A percentile compares a stretch with the other conserved stretches of the same genome.
These are phyloP conservation scores for Glaucopsyche alexis DNA, from an alignment of 2,888 invertebrate species.

Conservation along the genomic window DNA sequence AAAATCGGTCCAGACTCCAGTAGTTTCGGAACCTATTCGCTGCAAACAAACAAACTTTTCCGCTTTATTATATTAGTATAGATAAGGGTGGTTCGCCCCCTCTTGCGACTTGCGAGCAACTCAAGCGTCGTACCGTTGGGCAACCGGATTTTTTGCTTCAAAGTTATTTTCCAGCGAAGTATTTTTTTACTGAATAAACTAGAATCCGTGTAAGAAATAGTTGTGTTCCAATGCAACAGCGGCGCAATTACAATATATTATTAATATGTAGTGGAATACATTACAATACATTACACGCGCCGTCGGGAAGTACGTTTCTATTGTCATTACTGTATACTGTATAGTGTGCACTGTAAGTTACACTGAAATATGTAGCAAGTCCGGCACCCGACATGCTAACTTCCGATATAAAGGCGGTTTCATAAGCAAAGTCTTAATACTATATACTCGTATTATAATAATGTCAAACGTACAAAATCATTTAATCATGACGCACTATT, in stretches of 20 bases:
- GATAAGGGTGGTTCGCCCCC: not conserved
- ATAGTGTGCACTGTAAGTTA: not conserved
- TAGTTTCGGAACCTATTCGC: too few species aligned
- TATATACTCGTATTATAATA: too few species aligned
- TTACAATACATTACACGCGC: slow-evolving; percentile 11
- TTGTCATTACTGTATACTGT: not conserved
- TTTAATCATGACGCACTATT: too few species aligned
- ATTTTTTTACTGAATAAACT: not conserved
- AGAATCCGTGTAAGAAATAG: not conserved
- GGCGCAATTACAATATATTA: slow-evolving; percentile 9
- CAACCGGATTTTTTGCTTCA: not conserved
- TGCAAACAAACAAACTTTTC: too few species aligned
- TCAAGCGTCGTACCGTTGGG: not conserved
- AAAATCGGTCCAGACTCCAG: too few species aligned
- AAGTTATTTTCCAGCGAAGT: not conserved
- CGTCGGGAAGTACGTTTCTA: slow-evolving; percentile 13
- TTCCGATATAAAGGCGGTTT: too few species aligned
- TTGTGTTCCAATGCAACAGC: slow-evolving; percentile 12
- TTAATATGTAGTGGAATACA: slow-evolving; percentile 6
- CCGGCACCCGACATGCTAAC: too few species aligned
- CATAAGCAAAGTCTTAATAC: too few species aligned
- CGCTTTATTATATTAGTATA: too few species aligned
- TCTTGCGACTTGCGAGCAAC: not conserved
- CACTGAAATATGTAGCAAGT: not conserved
- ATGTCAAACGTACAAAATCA: too few species aligned